Evolutionary conservation across 2,888 invertebrate genomes (phyloP), one percentile per base, ranked within the genome.

Genomic region (Copidosoma aretas): DNA sequence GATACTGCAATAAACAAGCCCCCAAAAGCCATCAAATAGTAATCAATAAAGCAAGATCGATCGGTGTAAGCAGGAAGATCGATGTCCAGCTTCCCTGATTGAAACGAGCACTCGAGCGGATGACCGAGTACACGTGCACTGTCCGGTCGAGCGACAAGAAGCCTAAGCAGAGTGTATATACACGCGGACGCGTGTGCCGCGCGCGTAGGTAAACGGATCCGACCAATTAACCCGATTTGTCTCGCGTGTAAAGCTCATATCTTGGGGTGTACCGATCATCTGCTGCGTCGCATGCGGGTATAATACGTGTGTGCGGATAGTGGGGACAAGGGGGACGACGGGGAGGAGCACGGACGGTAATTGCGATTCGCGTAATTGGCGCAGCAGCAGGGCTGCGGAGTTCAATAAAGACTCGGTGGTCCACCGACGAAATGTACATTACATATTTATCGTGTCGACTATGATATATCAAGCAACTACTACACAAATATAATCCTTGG

Each of bases 311-410:
- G 15, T 46, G 12, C 43, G 8, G 43, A 14, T 14, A n/a, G n/a
- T n/a, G n/a, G n/a, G n/a, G n/a, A n/a, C n/a, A 32, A 32, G 32
- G 32, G 32, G 32, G 5, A n/a, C n/a, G 32, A 53, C 32, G 19
- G 53, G 25, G 39, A 8, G 32, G 5, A n/a, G n/a, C 24, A 53
- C 32, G 19, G 53, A 22, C 39, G 49, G 67, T 67, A 67, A 70
- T 70, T 67, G 67, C 67, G 64, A 61, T 59, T 22, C 17, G 21
- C 19, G 19, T 60, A 71, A 71, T 67, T 71, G 62, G 57, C 41
- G 22, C 39, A 21, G 4, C 19, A 19, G 2, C 52, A 19, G 25
- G 24, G 39, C 46, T 51, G 51, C 8, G 1, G 32, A 46, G 8
- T 32, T n/a, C n/a, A 46, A 19, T 43, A 19, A 63, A 60, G 56